Base-by-base conservation (phyloP, 2,113 vertebrate genomes). In the Lutjanus erythropterus region DNA sequence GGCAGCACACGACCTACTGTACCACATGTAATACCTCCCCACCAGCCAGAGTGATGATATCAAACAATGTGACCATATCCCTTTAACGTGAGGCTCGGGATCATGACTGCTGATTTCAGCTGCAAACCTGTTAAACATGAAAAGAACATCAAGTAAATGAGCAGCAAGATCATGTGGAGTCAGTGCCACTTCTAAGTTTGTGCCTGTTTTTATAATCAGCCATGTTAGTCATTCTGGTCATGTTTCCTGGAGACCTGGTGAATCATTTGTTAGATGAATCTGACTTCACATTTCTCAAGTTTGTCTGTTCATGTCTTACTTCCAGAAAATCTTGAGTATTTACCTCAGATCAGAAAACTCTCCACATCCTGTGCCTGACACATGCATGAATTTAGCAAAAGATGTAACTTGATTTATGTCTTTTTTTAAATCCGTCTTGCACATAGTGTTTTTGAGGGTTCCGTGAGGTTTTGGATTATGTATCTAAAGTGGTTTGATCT, bases 401-500 rank as follows among this genome's bases (percentile, higher is more conserved):
- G 18, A 15, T 50, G 12, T 16, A 33, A 6, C 3, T 18, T 44
- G 11, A 73, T 75, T 25, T 27, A 25, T 47, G 33, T 25, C 29
- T 67, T 55, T 41, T 64, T 42, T 61, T 23, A 83, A 79, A 67
- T 66, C 14, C 4, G 2, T 50, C 42, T 55, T 59, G 29, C 46
- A n/a, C n/a, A 39, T 44, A 53, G 31, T 61, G 19, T 31, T 16
- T 62, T 53, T 55, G 29, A 39, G 69, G 15, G 5, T 33, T 55
- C 9, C 0, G 1, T 46, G 53, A 50, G 35, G 15, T 72, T 80
- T 69, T 21, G 8, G 50, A 47, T 75, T 27, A 33, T 25, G 52
- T 41, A 33, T 85, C 41, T 66, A 1, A 76, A 62, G 39, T 33
- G 18, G n/a, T 58, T 70, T 35, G 56, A 74, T 62, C 23, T 79